Evolutionary conservation across 1,140 invertebrate species (phyloP).

Genomic region (Cydia fagiglandana): DNA sequence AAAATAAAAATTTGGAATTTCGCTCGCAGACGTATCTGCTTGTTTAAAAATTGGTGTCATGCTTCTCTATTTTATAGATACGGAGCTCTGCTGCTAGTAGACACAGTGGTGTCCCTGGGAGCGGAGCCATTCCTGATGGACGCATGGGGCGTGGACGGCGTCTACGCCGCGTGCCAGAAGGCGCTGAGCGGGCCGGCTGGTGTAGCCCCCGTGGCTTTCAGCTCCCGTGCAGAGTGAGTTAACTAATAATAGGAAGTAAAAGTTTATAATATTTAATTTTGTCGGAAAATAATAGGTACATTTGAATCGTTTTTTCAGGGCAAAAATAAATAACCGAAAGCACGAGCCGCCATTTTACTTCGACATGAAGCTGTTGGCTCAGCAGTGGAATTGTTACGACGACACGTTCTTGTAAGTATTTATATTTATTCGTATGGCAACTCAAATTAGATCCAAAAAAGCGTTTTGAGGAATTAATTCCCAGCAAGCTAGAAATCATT

Average conservation of each 20-base stretch:
- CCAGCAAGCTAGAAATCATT: too few species aligned
- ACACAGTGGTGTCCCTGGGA: slow-evolving; percentile 90
- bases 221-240: slow-evolving; percentile 86
- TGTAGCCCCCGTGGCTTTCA: slow-evolving; percentile 91
- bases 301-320: slow-evolving; percentile 41
- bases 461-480: too few species aligned
- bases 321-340: slow-evolving; percentile 61
- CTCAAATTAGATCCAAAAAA: too few species aligned
- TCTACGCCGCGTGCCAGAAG: slow-evolving; percentile 93
- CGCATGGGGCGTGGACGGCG: slow-evolving; percentile 88
- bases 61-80: slow-evolving; percentile 66
- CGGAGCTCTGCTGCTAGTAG: slow-evolving; percentile 87
- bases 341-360: slow-evolving; percentile 70
- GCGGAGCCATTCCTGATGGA: slow-evolving; percentile 90
- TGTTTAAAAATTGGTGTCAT: too few species aligned
- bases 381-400: slow-evolving; percentile 70
- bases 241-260: too few species aligned
- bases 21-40: too few species aligned
- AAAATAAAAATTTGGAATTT: too few species aligned
- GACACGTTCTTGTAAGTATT: slow-evolving; percentile 55
- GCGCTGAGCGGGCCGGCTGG: slow-evolving; percentile 90
- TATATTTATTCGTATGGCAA: too few species aligned
- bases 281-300: too few species aligned
- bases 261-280: too few species aligned
- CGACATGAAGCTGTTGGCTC: slow-evolving; percentile 60